Percentiles rank a stretch among this genome's conserved stretches.
Conservation (phyloP, 2,888 invertebrate species). For the Chironomus tentans region DNA sequence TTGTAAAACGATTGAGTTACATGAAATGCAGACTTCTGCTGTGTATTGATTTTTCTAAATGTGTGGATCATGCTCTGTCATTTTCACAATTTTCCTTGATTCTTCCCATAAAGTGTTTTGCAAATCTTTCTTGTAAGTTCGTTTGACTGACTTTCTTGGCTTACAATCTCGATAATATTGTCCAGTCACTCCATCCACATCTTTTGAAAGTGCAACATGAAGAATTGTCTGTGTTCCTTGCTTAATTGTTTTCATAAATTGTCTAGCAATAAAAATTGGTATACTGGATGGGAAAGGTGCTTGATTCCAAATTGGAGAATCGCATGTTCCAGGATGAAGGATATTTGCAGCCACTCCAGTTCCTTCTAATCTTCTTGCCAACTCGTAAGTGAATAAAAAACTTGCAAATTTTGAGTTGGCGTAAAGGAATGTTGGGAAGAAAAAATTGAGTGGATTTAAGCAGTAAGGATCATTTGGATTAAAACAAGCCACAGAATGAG, state of each 20-base stretch:
- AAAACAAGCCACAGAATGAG: slow-evolving; percentile 48
- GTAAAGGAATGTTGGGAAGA: slow-evolving; percentile 60
- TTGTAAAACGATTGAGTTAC: not conserved
- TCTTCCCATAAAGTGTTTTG: slow-evolving; percentile 79
- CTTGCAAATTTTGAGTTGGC: slow-evolving; percentile 80
- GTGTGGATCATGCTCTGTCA: slow-evolving; percentile 60
- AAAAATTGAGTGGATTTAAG: slow-evolving; percentile 60
- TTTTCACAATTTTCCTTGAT: slow-evolving; percentile 62
- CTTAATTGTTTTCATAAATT: slow-evolving; percentile 63
- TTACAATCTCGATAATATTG: slow-evolving; percentile 76
- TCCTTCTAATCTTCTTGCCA: slow-evolving; percentile 66
- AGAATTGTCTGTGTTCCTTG: slow-evolving; percentile 76
- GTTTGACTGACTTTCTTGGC: slow-evolving; percentile 51
- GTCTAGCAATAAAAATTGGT: slow-evolving; percentile 56
- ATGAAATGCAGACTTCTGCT: not conserved
- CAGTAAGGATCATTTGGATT: slow-evolving; percentile 52
- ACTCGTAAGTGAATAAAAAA: slow-evolving; percentile 68
- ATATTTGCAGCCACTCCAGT: slow-evolving; percentile 75
- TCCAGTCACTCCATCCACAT: slow-evolving; percentile 58
- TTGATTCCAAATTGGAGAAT: slow-evolving; percentile 73
- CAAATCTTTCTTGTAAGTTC: slow-evolving; percentile 57
- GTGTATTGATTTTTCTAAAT: slow-evolving; percentile 43
- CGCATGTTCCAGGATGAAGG: slow-evolving; percentile 78
- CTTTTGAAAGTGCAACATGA: slow-evolving; percentile 65
- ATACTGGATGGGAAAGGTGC: slow-evolving; percentile 66